Base-by-base conservation (phyloP, 2,888 invertebrate genomes). In the Epinotia bilunana region DNA sequence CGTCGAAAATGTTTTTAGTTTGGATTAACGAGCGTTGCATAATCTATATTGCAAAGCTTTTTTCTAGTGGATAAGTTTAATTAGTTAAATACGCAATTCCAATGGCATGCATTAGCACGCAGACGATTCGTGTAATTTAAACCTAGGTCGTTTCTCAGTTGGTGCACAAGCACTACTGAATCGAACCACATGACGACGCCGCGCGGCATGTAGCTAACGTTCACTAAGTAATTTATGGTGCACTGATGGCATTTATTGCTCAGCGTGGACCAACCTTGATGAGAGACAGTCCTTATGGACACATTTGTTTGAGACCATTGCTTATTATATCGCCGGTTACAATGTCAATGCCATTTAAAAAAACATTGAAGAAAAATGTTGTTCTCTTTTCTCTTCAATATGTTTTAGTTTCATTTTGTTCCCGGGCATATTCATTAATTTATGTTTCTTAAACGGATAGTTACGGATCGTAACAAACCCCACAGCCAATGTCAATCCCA, bases 221-320 rank as follows among this genome's bases (percentile, higher is more conserved):
- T 85, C 84, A 87, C 86, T 86, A 84, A 83, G 79, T 84, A 85
- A 86, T 84, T 86, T 87, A 87, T 86, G 81, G 79, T 78, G 79
- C 76, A 73, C 69, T 73, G 63, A 55, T 72, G 75, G 61, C 71
- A 61, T 62, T 72, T 49, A 62, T 72, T 72, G 60, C 67, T 62
- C 64, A 28, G 33, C 18, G 53, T 60, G 55, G 58, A 39, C 72
- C 58, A 64, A 46, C 63, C 18, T 69, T 58, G 62, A 74, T 63
- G 49, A 70, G 62, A 58, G 49, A 74, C 46, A 1, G 20, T 49
- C 20, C 28, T 71, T 65, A 57, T 70, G 20, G 62, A 68, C 61
- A 39, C 13, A 62, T 46, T 57, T 33, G n/a, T 46, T 57, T 69
- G 23, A 60, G 43, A 46, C 46, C 11, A 23, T 46, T n/a, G 16